These are phyloP conservation scores for Trachymyrmex cornetzi DNA, from an alignment of 1,140 invertebrate genomes.

Conservation along the genomic window DNA sequence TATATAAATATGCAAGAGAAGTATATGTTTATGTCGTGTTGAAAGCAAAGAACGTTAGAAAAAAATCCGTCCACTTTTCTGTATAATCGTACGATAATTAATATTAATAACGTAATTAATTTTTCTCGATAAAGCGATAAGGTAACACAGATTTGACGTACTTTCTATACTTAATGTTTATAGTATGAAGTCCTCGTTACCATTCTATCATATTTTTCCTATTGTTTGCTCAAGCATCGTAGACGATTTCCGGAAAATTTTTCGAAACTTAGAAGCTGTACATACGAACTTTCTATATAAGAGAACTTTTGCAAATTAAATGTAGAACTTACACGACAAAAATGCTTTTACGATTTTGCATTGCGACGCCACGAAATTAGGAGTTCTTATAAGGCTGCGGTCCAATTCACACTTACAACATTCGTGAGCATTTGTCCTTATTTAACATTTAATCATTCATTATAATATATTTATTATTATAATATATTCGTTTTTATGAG, in stretches of 20 bases:
- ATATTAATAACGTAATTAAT: conserved; percentile 2
- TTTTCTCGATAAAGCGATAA: conserved; percentile 1
- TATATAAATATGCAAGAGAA: background rate
- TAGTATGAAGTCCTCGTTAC: background rate
- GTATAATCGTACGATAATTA: conserved; percentile 28
- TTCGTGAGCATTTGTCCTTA: too few relatives aligned
- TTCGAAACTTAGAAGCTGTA: conserved; percentile 14
- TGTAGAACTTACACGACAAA: conserved; percentile 31
- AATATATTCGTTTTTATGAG: too few relatives aligned
- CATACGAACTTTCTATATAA: conserved; percentile 29
- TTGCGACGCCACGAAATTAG: background rate
- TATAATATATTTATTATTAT: too few relatives aligned
- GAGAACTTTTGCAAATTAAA: conserved; percentile 44
- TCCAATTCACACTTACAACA: too few relatives aligned
- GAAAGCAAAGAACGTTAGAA: background rate
- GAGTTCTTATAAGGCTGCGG: too few relatives aligned
- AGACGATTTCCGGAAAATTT: background rate
- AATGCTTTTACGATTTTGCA: background rate
- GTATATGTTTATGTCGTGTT: background rate
- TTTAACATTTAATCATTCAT: too few relatives aligned
- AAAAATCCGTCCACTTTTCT: background rate
- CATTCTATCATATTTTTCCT: background rate
- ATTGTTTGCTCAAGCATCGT: background rate
- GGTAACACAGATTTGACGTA: background rate
- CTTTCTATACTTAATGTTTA: conserved; percentile 27